Percentiles rank a stretch among this genome's conserved stretches.
Evolutionary conservation across 2,888 invertebrate species (phyloP).

Genomic region (Cryptus viduatorius): DNA sequence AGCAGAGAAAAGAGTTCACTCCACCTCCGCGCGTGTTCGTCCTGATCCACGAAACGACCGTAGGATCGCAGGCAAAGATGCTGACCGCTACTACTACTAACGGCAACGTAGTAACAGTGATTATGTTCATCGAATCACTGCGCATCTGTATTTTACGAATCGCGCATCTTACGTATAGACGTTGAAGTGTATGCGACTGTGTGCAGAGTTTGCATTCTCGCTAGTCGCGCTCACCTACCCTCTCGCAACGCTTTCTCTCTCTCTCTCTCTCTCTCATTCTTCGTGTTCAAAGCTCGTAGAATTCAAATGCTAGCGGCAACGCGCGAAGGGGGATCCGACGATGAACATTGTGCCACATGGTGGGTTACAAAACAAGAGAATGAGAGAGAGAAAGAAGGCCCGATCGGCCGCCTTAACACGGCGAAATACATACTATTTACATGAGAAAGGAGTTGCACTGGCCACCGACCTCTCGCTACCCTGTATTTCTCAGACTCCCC

Average conservation of each 20-base stretch:
- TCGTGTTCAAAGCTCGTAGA: constrained; percentile 67
- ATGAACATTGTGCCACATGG: constrained; percentile 81
- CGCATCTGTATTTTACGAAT: constrained; percentile 9
- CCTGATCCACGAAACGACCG: constrained; percentile 13
- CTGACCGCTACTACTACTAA: constrained; percentile 29
- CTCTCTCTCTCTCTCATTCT: constrained; percentile 60
- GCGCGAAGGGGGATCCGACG: constrained; percentile 69
- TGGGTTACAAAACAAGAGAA: constrained; percentile 62
- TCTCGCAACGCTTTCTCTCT: no score
- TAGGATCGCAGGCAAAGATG: constrained; percentile 1
- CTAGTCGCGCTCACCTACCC: neutral
- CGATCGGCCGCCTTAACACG: constrained; percentile 83
- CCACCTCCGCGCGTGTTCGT: constrained; percentile 69
- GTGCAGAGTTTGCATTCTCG: neutral
- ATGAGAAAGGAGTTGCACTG: constrained; percentile 83
- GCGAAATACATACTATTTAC: constrained; percentile 84
- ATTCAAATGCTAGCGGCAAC: constrained; percentile 29
- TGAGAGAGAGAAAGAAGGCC: constrained; percentile 61
- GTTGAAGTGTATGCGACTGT: neutral
- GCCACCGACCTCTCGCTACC: constrained; percentile 39
- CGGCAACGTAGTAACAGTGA: constrained; percentile 38
- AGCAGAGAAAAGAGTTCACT: constrained; percentile 66
- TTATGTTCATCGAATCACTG: constrained; percentile 44
- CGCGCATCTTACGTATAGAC: constrained; percentile 27
- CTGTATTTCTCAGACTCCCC: constrained; percentile 57